Percentiles rank a stretch among this genome's conserved stretches.
phyloP scores from a whole-genome alignment of 2,797 vertebrate species.

The Labroides dimidiatus region DNA sequence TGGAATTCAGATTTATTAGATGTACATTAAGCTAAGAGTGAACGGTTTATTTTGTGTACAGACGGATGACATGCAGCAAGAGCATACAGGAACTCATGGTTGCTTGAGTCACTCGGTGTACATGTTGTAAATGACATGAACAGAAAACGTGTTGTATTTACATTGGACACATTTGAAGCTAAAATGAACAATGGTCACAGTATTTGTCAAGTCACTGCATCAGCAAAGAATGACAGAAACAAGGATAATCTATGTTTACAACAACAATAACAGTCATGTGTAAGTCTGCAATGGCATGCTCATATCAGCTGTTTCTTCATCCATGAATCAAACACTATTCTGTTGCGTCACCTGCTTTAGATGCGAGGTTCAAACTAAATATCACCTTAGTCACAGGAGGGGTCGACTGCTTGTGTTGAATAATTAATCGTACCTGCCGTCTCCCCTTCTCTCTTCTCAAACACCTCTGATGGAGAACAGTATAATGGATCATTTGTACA shows the following conservation, averaged over 20 bases:
- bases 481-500: not conserved
- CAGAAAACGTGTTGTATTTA: constrained; percentile 29
- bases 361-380: too few relatives aligned
- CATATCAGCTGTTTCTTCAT: constrained; percentile 9
- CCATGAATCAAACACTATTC: constrained; percentile 1
- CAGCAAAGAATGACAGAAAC: constrained; percentile 23
- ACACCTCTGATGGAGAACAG: not conserved
- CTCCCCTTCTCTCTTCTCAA: not conserved
- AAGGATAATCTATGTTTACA: constrained; percentile 21
- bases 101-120: constrained; percentile 29
- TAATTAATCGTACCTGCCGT: not conserved
- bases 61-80: constrained; percentile 67
- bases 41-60: constrained; percentile 47
- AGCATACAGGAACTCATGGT: constrained; percentile 44
- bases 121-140: constrained; percentile 31
- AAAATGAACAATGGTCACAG: constrained; percentile 50
- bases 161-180: constrained; percentile 19
- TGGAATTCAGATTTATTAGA: constrained; percentile 65
- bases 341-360: not conserved
- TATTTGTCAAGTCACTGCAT: constrained; percentile 36
- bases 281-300: constrained; percentile 15
- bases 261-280: constrained; percentile 57
- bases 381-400: not conserved
- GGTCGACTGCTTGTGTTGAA: not conserved
- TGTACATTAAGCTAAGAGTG: constrained; percentile 41